A percentile compares a stretch with the other conserved stretches of the same genome.
Conservation (phyloP, 2,113 vertebrate genomes). For the Pluvianellus socialis region DNA sequence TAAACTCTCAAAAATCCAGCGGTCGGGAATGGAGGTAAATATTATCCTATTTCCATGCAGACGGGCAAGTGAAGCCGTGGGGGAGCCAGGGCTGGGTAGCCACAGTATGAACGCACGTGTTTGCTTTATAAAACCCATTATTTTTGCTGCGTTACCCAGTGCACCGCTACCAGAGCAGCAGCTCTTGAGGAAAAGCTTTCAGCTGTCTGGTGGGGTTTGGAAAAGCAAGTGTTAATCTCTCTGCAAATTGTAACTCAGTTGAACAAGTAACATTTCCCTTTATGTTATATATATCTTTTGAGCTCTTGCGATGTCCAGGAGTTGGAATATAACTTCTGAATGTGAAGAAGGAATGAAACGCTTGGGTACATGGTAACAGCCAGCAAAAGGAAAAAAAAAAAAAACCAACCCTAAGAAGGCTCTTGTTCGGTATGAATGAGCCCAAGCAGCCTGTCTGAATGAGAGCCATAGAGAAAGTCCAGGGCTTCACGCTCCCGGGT, state of each 20-base stretch:
- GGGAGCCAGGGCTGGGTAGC: not conserved
- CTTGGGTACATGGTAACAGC: not conserved
- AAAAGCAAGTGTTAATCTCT: not conserved
- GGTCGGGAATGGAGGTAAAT: not conserved
- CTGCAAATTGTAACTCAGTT: not conserved
- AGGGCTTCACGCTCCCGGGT: not conserved
- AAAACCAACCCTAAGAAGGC: not conserved
- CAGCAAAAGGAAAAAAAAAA: not conserved
- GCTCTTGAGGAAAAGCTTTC: not conserved
- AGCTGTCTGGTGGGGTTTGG: not conserved
- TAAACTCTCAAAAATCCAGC: not conserved
- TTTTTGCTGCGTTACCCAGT: not conserved
- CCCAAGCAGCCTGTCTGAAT: constrained; percentile 30
- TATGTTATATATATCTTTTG: not conserved
- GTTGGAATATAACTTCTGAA: not conserved
- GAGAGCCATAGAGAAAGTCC: constrained; percentile 1
- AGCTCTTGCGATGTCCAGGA: not conserved
- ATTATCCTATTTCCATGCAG: not conserved
- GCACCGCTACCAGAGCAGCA: not conserved
- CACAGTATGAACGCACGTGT: not conserved
- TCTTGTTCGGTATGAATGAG: constrained; percentile 34
- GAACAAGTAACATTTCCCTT: not conserved
- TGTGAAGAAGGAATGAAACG: not conserved
- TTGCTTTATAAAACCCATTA: not conserved
- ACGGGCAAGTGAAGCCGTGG: not conserved